Percentiles rank a stretch among this genome's conserved stretches.
Evolutionary conservation across 2,888 invertebrate genomes (phyloP).

Genomic region (Tipula vernalis): DNA sequence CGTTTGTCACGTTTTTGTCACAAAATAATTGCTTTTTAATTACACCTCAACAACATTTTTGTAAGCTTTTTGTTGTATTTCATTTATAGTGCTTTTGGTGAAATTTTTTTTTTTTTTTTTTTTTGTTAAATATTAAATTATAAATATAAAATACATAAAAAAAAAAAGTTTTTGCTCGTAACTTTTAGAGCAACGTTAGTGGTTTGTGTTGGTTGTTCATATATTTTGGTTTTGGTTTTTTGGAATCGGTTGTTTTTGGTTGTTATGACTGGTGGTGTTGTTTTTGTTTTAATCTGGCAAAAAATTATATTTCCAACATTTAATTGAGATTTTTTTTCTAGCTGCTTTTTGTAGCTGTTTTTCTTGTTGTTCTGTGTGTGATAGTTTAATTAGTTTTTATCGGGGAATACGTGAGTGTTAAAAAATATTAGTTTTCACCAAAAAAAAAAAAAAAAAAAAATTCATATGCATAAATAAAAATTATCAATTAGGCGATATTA

Average conservation of each 20-base stretch:
- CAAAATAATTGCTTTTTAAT: not conserved
- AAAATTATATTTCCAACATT: not conserved
- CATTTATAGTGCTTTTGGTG: not conserved
- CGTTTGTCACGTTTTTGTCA: not conserved
- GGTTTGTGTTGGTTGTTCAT: not conserved
- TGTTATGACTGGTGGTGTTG: not conserved
- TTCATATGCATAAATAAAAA: not conserved
- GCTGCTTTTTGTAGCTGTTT: not conserved
- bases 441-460: not conserved
- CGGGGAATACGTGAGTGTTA: not conserved
- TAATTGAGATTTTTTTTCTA: not conserved
- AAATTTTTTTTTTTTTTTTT: not conserved
- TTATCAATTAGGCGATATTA: not conserved
- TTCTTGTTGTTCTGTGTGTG: not conserved
- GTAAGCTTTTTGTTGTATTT: not conserved
- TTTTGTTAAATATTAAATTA: not conserved
- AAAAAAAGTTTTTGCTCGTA: not conserved
- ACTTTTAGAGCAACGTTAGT: not conserved
- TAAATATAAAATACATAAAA: not conserved
- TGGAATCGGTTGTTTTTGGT: not conserved
- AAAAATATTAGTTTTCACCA: not conserved
- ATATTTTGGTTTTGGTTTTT: not conserved
- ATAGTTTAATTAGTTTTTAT: not conserved
- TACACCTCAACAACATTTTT: conserved; percentile 4
- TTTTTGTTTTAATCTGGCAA: not conserved